phyloP scores from a whole-genome alignment of 2,888 invertebrate genomes.

The Masnerella sp. region DNA sequence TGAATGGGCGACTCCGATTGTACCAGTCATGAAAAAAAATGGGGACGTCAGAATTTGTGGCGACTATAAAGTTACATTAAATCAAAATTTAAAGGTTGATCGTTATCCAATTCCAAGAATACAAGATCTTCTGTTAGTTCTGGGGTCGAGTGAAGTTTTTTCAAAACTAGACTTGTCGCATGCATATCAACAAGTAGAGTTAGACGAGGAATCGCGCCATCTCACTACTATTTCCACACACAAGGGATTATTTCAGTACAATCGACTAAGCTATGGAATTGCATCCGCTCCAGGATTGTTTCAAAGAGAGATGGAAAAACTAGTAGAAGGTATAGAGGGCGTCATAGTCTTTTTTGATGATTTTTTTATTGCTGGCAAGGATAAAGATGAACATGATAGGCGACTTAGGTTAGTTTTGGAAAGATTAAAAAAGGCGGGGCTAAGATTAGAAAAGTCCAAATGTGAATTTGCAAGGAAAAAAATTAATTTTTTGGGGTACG shows the following conservation, averaged over 20 bases:
- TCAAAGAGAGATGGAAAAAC: constrained; percentile 68
- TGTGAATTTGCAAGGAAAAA: constrained; percentile 62
- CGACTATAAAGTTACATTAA: constrained; percentile 66
- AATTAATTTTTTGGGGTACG: constrained; percentile 66
- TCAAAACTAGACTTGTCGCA: constrained; percentile 66
- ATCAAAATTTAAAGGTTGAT: constrained; percentile 62
- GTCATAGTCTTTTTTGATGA: constrained; percentile 66
- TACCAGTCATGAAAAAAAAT: constrained; percentile 25
- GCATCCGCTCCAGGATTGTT: constrained; percentile 73
- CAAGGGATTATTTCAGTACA: constrained; percentile 59
- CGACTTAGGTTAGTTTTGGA: constrained; percentile 64
- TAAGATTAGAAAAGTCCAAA: constrained; percentile 65
- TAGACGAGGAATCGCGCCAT: constrained; percentile 64
- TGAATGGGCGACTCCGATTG: constrained; percentile 60
- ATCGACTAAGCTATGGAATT: constrained; percentile 69
- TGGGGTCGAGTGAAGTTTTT: constrained; percentile 50
- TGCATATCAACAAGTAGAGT: constrained; percentile 70
- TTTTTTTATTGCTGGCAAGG: constrained; percentile 64
- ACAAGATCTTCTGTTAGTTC: constrained; percentile 64
- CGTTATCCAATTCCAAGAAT: constrained; percentile 66
- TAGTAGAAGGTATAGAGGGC: constrained; percentile 62
- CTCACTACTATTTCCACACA: constrained; percentile 67
- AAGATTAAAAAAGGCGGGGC: constrained; percentile 62
- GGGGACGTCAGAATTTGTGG: constrained; percentile 59
- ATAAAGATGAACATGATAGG: constrained; percentile 61